A percentile compares a stretch with the other conserved stretches of the same genome.
phyloP scores from a whole-genome alignment of 1,140 invertebrate species.

The Bicyclus anynana region DNA sequence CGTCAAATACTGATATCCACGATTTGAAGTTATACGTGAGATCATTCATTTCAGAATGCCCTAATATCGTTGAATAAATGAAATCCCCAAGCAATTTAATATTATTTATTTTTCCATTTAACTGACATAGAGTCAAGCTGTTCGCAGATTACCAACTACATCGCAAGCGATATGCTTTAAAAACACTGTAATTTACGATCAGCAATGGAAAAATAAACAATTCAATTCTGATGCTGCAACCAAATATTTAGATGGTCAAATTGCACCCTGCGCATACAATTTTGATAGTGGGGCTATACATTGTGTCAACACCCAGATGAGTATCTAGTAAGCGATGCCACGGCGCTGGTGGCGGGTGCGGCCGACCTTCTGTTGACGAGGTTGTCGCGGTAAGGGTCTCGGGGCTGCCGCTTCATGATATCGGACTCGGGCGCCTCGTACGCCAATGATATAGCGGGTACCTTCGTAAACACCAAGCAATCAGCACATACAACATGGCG shows the following conservation, averaged over 20 bases:
- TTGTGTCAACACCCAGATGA: slow-evolving; percentile 65
- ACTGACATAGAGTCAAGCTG: background rate
- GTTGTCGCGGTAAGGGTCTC: slow-evolving; percentile 96
- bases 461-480: slow-evolving; percentile 80
- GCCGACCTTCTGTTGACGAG: slow-evolving; percentile 94
- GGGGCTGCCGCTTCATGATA: slow-evolving; percentile 97
- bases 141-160: too few species aligned
- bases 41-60: too few species aligned
- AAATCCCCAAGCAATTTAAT: too few species aligned
- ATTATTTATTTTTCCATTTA: slow-evolving; percentile 25
- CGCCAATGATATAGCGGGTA: slow-evolving; percentile 97
- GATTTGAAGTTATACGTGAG: too few species aligned
- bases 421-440: slow-evolving; percentile 97
- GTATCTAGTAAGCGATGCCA: slow-evolving; percentile 56
- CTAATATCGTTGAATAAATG: too few species aligned
- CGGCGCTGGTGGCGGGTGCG: slow-evolving; percentile 38
- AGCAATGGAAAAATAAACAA: background rate
- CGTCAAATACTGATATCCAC: too few species aligned
- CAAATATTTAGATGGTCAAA: slow-evolving; percentile 6
- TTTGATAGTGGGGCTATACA: slow-evolving; percentile 45
- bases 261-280: slow-evolving; percentile 26
- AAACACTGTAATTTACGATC: too few species aligned
- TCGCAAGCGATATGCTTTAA: too few species aligned
- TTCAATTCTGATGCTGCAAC: background rate
- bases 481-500: slow-evolving; percentile 60